Percentiles rank a stretch among this genome's conserved stretches.
phyloP scores from a whole-genome alignment of 2,113 vertebrate genomes.

The Solenodon paradoxus region DNA sequence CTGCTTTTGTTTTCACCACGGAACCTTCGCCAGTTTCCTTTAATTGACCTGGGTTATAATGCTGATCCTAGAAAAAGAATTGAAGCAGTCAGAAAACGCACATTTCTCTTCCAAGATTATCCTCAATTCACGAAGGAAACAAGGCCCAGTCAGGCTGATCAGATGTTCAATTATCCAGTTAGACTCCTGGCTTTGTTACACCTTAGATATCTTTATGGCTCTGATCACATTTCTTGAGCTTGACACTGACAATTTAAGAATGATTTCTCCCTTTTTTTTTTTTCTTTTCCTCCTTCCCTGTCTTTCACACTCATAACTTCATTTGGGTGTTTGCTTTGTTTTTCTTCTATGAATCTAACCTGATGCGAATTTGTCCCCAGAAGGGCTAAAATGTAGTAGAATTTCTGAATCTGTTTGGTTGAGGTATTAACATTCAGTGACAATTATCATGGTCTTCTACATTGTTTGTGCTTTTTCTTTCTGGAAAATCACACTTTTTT shows the following conservation, averaged over 20 bases:
- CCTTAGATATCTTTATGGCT: neutral
- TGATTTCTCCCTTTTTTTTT: too few relatives aligned
- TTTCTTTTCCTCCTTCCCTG: neutral
- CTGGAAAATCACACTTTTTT: neutral
- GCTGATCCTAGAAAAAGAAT: neutral
- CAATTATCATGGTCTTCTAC: neutral
- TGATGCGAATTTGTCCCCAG: neutral
- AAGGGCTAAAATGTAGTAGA: neutral
- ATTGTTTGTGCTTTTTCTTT: neutral
- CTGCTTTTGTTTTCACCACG: slow-evolving; percentile 3
- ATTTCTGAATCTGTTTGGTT: slow-evolving; percentile 5
- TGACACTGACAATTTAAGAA: neutral
- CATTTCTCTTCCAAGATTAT: neutral
- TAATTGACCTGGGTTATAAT: slow-evolving; percentile 5
- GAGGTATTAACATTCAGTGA: neutral
- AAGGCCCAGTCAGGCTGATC: neutral
- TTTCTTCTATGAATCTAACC: neutral
- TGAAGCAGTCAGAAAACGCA: neutral
- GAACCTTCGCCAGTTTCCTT: slow-evolving; percentile 34
- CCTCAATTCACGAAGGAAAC: neutral
- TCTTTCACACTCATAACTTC: neutral
- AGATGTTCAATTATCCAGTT: neutral
- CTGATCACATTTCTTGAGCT: neutral
- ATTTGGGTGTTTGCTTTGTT: slow-evolving; percentile 4
- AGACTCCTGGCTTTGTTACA: neutral